Evolutionary conservation across 2,888 invertebrate genomes (phyloP).

Genomic region (Catocala nupta): DNA sequence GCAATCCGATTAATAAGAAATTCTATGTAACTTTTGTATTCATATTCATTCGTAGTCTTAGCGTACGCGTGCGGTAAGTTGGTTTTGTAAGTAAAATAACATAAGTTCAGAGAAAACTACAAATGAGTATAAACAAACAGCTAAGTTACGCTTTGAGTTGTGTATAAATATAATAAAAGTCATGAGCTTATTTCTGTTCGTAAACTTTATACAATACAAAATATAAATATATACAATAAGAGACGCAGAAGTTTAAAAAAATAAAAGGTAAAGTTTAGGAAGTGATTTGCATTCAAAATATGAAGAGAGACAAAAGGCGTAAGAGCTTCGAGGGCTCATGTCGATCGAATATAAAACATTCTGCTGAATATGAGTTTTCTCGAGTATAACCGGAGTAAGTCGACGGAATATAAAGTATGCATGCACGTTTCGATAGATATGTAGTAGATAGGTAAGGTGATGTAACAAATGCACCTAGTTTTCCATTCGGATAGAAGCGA

Average conservation of each 20-base stretch:
- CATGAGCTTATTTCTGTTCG: constrained; percentile 47
- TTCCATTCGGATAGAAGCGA: constrained; percentile 58
- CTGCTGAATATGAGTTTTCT: constrained; percentile 2
- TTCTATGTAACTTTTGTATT: neutral
- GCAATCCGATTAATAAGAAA: too few species aligned
- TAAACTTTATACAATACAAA: constrained; percentile 55
- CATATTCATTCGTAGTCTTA: neutral
- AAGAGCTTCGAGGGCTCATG: constrained; percentile 18
- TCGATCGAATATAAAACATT: constrained; percentile 16
- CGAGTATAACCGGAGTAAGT: constrained; percentile 18
- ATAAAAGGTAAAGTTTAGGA: constrained; percentile 57
- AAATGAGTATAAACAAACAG: constrained; percentile 15
- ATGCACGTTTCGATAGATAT: constrained; percentile 31
- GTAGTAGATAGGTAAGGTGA: constrained; percentile 35
- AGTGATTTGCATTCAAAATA: constrained; percentile 67
- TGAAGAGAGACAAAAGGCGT: constrained; percentile 46
- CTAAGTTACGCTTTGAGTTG: constrained; percentile 18
- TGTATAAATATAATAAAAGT: constrained; percentile 51
- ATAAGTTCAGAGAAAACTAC: neutral
- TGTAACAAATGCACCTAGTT: constrained; percentile 51
- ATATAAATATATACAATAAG: constrained; percentile 12
- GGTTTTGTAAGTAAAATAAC: neutral
- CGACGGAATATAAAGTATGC: constrained; percentile 19
- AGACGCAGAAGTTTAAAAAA: constrained; percentile 57
- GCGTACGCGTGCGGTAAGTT: too few species aligned